phyloP scores from a whole-genome alignment of 2,113 vertebrate species.

The Motacilla alba region DNA sequence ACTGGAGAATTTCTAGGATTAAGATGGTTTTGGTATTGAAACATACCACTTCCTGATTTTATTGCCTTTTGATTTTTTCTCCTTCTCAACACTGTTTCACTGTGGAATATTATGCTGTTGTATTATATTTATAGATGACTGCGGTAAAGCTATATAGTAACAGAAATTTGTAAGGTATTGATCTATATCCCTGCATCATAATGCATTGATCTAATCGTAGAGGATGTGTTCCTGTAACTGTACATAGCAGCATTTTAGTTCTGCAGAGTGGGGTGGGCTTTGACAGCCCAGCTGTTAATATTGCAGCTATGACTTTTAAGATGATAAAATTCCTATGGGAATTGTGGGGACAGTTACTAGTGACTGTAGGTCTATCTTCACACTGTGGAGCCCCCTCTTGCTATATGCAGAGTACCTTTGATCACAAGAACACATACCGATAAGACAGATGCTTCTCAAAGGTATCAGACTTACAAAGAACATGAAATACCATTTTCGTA shows the following conservation, averaged over 20 bases:
- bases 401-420: neutral
- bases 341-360: neutral
- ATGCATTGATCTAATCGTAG: neutral
- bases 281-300: neutral
- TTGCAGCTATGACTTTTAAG: neutral
- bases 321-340: neutral
- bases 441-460: neutral
- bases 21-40: neutral
- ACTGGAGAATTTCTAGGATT: neutral
- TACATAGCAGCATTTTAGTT: neutral
- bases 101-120: neutral
- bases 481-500: neutral
- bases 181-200: neutral
- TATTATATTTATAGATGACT: neutral
- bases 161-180: neutral
- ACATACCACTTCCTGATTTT: neutral
- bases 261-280: neutral
- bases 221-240: neutral
- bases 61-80: neutral
- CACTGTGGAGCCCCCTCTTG: neutral
- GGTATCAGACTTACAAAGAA: neutral
- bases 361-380: neutral
- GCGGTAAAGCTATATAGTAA: neutral
- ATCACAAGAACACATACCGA: neutral
- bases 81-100: neutral